phyloP scores from a whole-genome alignment of 2,888 invertebrate species.

The Phaonia tiefii region DNA sequence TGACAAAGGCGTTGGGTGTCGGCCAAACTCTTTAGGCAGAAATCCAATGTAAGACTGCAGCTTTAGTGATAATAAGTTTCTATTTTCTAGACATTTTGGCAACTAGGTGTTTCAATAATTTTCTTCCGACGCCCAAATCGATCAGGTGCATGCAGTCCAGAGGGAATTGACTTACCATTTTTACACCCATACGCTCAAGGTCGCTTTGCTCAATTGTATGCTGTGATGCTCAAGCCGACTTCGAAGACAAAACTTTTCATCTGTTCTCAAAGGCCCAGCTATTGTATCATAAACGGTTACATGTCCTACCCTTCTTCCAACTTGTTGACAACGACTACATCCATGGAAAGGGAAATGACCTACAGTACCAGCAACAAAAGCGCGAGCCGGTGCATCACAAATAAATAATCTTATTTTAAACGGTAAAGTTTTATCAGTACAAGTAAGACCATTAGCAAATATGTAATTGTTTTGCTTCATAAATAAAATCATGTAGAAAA shows the following conservation, averaged over 20 bases:
- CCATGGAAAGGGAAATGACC: no score
- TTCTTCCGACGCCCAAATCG: slow-evolving; percentile 36
- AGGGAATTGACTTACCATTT: slow-evolving; percentile 41
- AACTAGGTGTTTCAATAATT: slow-evolving; percentile 9
- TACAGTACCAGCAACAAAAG: slow-evolving; percentile 32
- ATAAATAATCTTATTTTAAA: slow-evolving; percentile 21
- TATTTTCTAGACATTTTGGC: neutral
- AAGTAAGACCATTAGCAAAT: slow-evolving; percentile 32
- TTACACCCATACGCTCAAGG: slow-evolving; percentile 26
- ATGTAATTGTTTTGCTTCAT: slow-evolving; percentile 45
- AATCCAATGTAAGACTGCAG: no score
- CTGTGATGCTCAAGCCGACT: slow-evolving; percentile 31
- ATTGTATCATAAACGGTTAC: slow-evolving; percentile 36
- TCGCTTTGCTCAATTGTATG: slow-evolving; percentile 30
- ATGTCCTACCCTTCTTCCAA: slow-evolving; percentile 19
- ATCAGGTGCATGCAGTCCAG: slow-evolving; percentile 38
- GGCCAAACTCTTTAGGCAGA: no score
- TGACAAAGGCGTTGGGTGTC: no score
- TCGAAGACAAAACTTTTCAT: slow-evolving; percentile 46
- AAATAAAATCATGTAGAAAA: slow-evolving; percentile 47
- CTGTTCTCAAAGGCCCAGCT: slow-evolving; percentile 18
- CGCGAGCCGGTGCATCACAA: slow-evolving; percentile 28
- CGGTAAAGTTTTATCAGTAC: slow-evolving; percentile 16
- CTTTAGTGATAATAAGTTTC: no score
- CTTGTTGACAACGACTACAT: slow-evolving; percentile 10